Conservation (phyloP, 1,140 invertebrate species). For the Drosophila ercepeae region DNA sequence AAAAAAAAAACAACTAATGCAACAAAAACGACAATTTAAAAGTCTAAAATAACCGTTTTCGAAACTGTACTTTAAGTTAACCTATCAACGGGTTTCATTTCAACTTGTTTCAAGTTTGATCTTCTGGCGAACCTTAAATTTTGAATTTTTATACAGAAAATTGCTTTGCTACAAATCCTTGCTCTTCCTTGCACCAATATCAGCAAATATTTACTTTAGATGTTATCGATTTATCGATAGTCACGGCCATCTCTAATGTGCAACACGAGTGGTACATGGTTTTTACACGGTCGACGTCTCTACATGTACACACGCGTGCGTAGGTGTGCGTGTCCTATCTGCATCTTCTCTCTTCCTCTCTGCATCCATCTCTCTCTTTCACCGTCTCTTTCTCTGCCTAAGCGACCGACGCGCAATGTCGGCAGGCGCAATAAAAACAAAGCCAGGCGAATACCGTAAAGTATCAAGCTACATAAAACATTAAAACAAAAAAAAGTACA, state of each 20-base stretch:
- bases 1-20: neutral
- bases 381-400: constrained; percentile 12
- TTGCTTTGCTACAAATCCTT: neutral
- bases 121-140: neutral
- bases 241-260: constrained; percentile 35
- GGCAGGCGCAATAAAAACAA: constrained; percentile 45
- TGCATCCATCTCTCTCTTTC: constrained; percentile 7
- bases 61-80: neutral
- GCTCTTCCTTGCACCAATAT: neutral
- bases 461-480: constrained; percentile 30
- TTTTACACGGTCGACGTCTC: constrained; percentile 30
- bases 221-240: constrained; percentile 26
- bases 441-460: constrained; percentile 42
- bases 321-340: constrained; percentile 40
- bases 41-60: neutral
- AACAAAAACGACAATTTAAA: neutral
- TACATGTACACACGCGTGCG: constrained; percentile 40
- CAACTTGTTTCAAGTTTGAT: neutral
- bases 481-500: constrained; percentile 38
- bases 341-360: constrained; percentile 18
- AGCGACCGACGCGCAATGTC: constrained; percentile 37
- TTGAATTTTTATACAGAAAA: neutral
- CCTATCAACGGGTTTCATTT: neutral
- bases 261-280: constrained; percentile 26
- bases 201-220: neutral